phyloP scores from a whole-genome alignment of 1,140 invertebrate species.

The Teleogryllus occipitalis region DNA sequence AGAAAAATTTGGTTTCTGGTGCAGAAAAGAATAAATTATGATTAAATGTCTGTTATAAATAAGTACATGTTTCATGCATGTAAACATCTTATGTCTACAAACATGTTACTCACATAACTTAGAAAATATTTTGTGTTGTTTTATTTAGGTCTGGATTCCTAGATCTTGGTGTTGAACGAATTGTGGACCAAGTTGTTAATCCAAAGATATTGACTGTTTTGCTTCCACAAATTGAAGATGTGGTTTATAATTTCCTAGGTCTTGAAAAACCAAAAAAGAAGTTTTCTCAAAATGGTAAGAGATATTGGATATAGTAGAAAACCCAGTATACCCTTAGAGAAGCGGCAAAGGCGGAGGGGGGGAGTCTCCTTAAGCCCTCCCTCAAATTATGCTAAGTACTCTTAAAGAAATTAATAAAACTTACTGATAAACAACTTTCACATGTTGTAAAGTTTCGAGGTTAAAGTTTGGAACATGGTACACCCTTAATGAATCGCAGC shows the following conservation, averaged over 20 bases:
- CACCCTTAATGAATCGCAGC: no score
- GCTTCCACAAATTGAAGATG: constrained; percentile 81
- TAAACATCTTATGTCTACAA: neutral
- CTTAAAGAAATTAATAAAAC: no score
- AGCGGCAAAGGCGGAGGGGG: no score
- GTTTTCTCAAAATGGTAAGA: neutral
- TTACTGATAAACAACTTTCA: no score
- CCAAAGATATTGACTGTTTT: constrained; percentile 82
- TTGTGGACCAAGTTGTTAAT: constrained; percentile 92
- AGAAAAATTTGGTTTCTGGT: no score
- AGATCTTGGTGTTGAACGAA: constrained; percentile 77
- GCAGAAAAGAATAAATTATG: no score
- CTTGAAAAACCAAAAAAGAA: constrained; percentile 50
- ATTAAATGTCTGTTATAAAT: neutral
- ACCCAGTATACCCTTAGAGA: no score
- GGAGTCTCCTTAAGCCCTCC: no score
- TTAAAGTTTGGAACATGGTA: no score
- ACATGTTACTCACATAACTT: no score
- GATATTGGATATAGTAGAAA: neutral
- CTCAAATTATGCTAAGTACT: no score
- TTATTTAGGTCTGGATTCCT: constrained; percentile 62
- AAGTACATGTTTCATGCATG: neutral
- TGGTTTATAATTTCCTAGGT: constrained; percentile 81
- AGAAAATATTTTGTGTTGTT: neutral
- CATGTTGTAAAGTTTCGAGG: no score